Conservation (phyloP, 2,113 vertebrate species). For the Pseudopodoces humilis region DNA sequence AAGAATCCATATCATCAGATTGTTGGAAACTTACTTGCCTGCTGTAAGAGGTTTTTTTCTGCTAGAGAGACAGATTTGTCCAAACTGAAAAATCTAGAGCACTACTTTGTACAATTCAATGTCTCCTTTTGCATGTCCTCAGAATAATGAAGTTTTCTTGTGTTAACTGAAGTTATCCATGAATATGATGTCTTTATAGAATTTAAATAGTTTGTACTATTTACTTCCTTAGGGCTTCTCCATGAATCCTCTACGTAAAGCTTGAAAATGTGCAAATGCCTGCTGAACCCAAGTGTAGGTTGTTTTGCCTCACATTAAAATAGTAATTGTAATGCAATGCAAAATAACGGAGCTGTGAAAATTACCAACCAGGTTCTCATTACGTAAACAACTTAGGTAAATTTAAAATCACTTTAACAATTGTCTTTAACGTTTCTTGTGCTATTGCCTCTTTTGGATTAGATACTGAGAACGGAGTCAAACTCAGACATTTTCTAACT, state of each 20-base stretch:
- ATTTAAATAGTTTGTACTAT: background rate
- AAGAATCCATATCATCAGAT: background rate
- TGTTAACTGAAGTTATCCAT: background rate
- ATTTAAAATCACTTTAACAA: background rate
- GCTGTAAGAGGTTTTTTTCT: background rate
- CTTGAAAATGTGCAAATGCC: background rate
- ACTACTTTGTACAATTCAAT: background rate
- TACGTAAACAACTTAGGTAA: background rate
- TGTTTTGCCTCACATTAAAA: background rate
- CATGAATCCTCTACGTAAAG: rapidly evolving
- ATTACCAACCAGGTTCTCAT: background rate
- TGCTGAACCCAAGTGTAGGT: background rate
- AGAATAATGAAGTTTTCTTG: background rate
- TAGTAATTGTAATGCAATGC: background rate
- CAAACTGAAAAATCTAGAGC: background rate
- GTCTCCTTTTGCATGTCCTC: background rate
- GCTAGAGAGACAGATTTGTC: background rate
- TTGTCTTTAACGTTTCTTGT: background rate
- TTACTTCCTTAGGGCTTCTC: background rate
- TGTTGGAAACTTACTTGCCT: background rate
- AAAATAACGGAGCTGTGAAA: background rate
- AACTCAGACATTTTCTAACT: background rate
- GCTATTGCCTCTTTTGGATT: background rate
- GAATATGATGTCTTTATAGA: background rate
- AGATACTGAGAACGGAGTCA: background rate